Evolutionary conservation across 2,113 vertebrate genomes (phyloP), one percentile per base, ranked within the genome.

Genomic region (Grus americana): DNA sequence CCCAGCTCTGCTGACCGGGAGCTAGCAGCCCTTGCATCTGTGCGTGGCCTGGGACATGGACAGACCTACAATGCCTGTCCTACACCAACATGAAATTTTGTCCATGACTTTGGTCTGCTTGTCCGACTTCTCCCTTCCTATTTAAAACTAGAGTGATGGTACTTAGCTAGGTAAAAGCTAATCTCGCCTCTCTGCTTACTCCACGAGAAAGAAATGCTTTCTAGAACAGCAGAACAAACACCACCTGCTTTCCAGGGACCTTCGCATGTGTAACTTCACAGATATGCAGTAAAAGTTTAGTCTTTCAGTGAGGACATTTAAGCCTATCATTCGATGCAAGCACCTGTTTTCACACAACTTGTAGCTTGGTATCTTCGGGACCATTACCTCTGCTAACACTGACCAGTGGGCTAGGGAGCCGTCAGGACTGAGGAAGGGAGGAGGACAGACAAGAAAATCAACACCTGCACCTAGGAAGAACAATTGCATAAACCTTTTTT

Each of bases 1-100:
- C 4, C 5, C 40, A 30, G 21, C 7, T 4, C 46, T 61, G 46
- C 57, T 38, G 75, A 3, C 62, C 0, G 0, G 26, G 26, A 36
- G 14, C 26, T 17, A 66, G 61, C 40, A 88, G 70, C 46, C 11
- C 29, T 40, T 8, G 5, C 8, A 15, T 13, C 36, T 65, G 40
- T 47, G 58, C 8, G 19, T 50, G 52, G 22, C 14, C 36, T 4
- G 3, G 20, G 32, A 40, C 0, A 1, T 8, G 26, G 12, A n/a
- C 24, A 40, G 46, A 54, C 5, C 46, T 38, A 15, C 24, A 21
- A 15, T 7, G 20, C 12, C 46, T 11, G 4, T 54, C 27, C 42
- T 46, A 6, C 21, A 46, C 12, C 29, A 34, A 3, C 0, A 6
- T 22, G 49, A 68, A 50, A 38, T 23, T 50, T 3, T 36, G 17